These are phyloP conservation scores for Melanotaenia boesemani DNA, from an alignment of 2,797 vertebrate species.

Conservation along the genomic window DNA sequence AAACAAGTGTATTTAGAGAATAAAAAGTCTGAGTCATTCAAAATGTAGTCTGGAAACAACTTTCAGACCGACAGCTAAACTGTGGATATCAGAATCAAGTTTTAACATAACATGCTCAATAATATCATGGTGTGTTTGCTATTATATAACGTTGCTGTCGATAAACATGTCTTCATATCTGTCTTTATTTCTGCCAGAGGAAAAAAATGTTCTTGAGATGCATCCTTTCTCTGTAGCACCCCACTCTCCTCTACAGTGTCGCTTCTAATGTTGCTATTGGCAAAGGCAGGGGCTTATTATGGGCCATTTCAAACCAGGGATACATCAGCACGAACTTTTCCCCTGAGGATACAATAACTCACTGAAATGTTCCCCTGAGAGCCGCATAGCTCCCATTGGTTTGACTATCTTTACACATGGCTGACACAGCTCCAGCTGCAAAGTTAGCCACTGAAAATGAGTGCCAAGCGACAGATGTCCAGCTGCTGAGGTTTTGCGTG, in stretches of 20 bases:
- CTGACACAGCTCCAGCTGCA: constrained; percentile 59
- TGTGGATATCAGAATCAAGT: constrained; percentile 18
- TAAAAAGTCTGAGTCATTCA: constrained; percentile 34
- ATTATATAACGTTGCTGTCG: constrained; percentile 56
- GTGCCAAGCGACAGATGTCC: constrained; percentile 52
- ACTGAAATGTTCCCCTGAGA: constrained; percentile 61
- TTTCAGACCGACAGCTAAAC: constrained; percentile 22
- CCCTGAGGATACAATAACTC: constrained; percentile 68
- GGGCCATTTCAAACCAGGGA: constrained; percentile 65
- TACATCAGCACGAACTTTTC: constrained; percentile 63
- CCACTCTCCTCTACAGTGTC: constrained; percentile 53
- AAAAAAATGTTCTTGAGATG: constrained; percentile 77
- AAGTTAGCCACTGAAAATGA: constrained; percentile 24
- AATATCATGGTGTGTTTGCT: constrained; percentile 15
- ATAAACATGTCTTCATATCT: constrained; percentile 54
- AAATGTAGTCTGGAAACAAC: background rate
- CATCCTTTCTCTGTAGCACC: constrained; percentile 54
- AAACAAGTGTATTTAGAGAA: constrained; percentile 18
- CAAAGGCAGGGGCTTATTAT: constrained; percentile 74
- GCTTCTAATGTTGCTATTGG: constrained; percentile 61
- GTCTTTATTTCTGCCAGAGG: constrained; percentile 59
- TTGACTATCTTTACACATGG: constrained; percentile 58
- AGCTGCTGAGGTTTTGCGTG: constrained; percentile 50
- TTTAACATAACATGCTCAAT: constrained; percentile 9
- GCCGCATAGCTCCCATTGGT: constrained; percentile 47